Evolutionary conservation across 2,888 invertebrate genomes (phyloP).

Genomic region (Melanostoma mellinum): DNA sequence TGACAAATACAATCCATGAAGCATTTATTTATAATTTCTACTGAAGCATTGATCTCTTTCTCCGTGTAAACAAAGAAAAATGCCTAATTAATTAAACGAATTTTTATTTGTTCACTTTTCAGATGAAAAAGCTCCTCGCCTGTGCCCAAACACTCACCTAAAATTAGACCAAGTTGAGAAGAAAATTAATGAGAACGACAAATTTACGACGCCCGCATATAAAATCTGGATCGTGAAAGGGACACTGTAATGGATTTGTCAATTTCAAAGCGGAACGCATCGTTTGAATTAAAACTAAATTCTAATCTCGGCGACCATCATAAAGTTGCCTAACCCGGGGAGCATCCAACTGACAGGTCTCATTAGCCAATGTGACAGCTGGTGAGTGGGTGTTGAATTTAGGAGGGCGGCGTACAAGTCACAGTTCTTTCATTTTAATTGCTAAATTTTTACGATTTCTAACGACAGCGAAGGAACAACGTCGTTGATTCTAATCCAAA

Average conservation of each 20-base stretch:
- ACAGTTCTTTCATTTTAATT: constrained; percentile 48
- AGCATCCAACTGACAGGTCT: constrained; percentile 66
- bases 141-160: constrained; percentile 6
- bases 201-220: constrained; percentile 58
- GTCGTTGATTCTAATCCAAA: constrained; percentile 17
- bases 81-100: constrained; percentile 64
- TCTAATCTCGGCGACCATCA: constrained; percentile 30
- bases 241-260: constrained; percentile 68
- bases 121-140: constrained; percentile 30
- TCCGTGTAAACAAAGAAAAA: constrained; percentile 55
- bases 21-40: constrained; percentile 26
- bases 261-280: constrained; percentile 60
- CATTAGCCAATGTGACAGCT: constrained; percentile 70
- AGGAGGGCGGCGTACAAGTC: constrained; percentile 59
- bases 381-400: constrained; percentile 62
- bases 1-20: constrained; percentile 10
- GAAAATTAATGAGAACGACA: constrained; percentile 66
- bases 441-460: constrained; percentile 59
- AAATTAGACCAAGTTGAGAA: constrained; percentile 38
- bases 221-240: constrained; percentile 51
- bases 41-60: constrained; percentile 29
- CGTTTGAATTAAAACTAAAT: constrained; percentile 24
- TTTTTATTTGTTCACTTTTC: constrained; percentile 48
- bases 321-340: constrained; percentile 60
- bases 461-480: constrained; percentile 54